Conservation (phyloP, 2,797 vertebrate species). For the Sus cebifrons region DNA sequence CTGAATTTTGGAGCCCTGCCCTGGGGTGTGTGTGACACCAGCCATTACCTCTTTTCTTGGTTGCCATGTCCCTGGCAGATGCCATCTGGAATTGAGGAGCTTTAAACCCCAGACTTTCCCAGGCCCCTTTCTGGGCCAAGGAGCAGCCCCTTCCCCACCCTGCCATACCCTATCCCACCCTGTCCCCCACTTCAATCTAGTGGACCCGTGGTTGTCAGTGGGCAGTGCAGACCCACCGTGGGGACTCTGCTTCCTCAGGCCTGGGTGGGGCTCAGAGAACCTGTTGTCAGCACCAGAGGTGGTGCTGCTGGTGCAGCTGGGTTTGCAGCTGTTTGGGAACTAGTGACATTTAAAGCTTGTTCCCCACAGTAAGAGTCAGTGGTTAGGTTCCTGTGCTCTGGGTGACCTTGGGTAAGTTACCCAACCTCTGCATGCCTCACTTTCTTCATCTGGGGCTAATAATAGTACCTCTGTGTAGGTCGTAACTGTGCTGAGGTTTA, state of each 20-base stretch:
- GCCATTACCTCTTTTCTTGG: background rate
- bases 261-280: constrained; percentile 68
- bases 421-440: background rate
- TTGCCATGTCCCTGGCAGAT: background rate
- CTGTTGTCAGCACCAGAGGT: background rate
- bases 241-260: constrained; percentile 10
- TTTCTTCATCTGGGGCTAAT: constrained; percentile 10
- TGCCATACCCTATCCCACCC: background rate
- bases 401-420: background rate
- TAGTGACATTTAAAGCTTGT: constrained; percentile 35
- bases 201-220: background rate
- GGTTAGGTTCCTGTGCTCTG: background rate
- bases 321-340: constrained; percentile 53
- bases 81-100: background rate
- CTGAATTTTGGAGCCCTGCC: constrained; percentile 77
- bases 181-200: background rate
- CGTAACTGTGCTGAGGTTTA: background rate
- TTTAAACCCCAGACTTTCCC: background rate
- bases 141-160: background rate
- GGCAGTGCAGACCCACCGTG: background rate
- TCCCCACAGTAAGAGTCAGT: background rate
- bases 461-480: background rate
- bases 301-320: background rate
- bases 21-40: background rate
- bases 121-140: background rate